phyloP scores from a whole-genome alignment of 2,797 vertebrate species.

The Melanitta fusca region DNA sequence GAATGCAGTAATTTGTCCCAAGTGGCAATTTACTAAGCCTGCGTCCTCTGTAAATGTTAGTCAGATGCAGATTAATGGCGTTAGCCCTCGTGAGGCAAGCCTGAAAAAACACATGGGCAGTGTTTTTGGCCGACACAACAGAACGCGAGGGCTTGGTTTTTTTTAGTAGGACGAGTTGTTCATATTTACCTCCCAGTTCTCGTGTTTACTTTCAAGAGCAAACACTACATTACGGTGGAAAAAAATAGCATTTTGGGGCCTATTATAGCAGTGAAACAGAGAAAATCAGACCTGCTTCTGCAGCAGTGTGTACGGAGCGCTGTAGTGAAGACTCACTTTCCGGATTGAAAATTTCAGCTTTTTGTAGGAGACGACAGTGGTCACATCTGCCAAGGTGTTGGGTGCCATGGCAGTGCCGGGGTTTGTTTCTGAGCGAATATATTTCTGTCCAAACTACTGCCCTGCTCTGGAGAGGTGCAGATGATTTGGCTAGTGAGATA shows the following conservation, averaged over 20 bases:
- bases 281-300: background rate
- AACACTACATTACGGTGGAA: fast-evolving
- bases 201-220: background rate
- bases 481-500: background rate
- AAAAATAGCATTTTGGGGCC: background rate
- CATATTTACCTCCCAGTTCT: fast-evolving
- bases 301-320: background rate
- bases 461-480: background rate
- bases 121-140: fast-evolving
- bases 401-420: fast-evolving
- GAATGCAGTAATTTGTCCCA: fast-evolving
- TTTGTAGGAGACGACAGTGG: background rate
- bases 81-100: fast-evolving
- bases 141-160: fast-evolving
- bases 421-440: background rate
- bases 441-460: background rate
- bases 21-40: fast-evolving
- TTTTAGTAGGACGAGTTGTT: background rate
- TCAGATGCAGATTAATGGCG: background rate
- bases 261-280: background rate
- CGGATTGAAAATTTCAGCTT: background rate
- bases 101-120: background rate
- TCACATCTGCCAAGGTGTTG: background rate
- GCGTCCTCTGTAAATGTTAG: background rate
- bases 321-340: background rate